Evolutionary conservation across 1,140 invertebrate genomes (phyloP), one percentile per base, ranked within the genome.

Genomic region (Drosophila ficusphila): DNA sequence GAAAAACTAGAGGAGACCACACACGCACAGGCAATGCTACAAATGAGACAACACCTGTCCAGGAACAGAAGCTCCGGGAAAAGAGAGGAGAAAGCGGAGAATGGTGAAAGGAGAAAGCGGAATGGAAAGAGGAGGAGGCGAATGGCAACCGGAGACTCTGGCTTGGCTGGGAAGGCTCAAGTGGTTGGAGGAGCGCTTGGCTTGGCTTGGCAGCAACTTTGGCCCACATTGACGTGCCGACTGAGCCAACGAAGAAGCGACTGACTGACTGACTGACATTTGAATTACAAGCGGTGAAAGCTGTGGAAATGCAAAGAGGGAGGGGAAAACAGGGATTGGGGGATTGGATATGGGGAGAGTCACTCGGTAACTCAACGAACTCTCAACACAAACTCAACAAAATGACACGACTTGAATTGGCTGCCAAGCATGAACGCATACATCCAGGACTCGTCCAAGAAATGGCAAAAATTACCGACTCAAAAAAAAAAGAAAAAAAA

Each of bases 301-400:
- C 23, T 12, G 14, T 23, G 23, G 16, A 27, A 18, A n/a, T 6
- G 46, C 4, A 16, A 4, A 5, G 47, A 31, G 8, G 2, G 3
- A 19, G 3, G 1, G 4, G 36, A 18, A 39, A 39, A 39, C 18
- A 11, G 18, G 14, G 7, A 19, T 21, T 42, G 2, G 16, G 18
- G n/a, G 18, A 27, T 41, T 51, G 27, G n/a, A n/a, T n/a, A n/a
- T n/a, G n/a, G n/a, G n/a, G n/a, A n/a, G n/a, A n/a, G n/a, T n/a
- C n/a, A n/a, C n/a, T 9, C 47, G 68, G 54, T 57, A 61, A 64
- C 69, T 49, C 74, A 71, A 76, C 73, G 48, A 86, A 86, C 76
- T 86, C 81, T 86, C 81, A 86, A 85, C 79, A 86, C 71, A 86
- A 85, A 85, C 79, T 86, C 79, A 85, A 86, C 71, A 79, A 85